phyloP scores from a whole-genome alignment of 2,797 vertebrate species.

The Spinus olivaceus region DNA sequence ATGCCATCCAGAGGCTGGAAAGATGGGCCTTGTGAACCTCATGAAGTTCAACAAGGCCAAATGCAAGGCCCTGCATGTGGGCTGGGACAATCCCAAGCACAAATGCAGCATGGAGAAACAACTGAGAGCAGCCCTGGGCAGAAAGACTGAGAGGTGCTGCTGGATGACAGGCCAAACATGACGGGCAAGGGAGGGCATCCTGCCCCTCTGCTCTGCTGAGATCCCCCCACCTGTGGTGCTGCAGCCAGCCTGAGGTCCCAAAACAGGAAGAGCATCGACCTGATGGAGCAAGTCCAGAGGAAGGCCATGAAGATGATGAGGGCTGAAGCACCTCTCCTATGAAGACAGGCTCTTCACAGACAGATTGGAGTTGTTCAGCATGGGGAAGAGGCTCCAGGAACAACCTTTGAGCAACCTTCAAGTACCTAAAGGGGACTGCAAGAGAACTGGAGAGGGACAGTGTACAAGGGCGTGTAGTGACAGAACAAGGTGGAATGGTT shows the following conservation, averaged over 20 bases:
- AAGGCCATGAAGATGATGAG: not conserved
- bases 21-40: not conserved
- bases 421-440: not conserved
- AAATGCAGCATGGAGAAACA: not conserved
- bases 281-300: not conserved
- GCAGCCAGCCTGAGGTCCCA: not conserved
- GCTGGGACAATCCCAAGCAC: not conserved
- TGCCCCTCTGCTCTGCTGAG: not conserved
- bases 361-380: not conserved
- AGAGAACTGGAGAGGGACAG: not conserved
- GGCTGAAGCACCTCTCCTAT: not conserved
- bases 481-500: not conserved
- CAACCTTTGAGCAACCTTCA: not conserved
- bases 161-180: not conserved
- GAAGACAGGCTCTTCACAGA: not conserved
- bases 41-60: not conserved
- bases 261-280: fast-evolving
- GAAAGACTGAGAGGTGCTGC: not conserved
- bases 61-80: not conserved
- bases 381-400: not conserved
- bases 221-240: not conserved
- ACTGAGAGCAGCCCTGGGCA: not conserved
- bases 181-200: not conserved
- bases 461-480: not conserved
- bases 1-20: not conserved